Base-by-base conservation (phyloP, 2,797 vertebrate genomes). In the Malacoraja senta region DNA sequence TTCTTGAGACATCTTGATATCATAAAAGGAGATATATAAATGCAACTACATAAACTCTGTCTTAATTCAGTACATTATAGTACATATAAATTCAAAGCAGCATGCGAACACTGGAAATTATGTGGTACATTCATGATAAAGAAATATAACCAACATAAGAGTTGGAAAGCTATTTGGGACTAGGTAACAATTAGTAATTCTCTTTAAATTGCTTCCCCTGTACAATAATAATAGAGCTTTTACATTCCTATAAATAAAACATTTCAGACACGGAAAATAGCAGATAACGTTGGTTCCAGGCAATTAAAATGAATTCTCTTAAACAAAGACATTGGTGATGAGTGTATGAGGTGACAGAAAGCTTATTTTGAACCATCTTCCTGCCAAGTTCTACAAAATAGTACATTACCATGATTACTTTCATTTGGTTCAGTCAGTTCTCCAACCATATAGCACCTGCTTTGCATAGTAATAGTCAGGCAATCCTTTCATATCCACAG, bases 381-480 rank as follows among this genome's bases (percentile, higher is more conserved):
- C 15, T 90, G n/a, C 86, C 88, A 91, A 91, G 19, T 91, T 91
- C 35, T 13, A 91, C 88, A 91, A 38, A 71, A 38, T 68, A 72
- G 63, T 38, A 38, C 32, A 91, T 71, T n/a, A 32, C 26, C 1
- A 32, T 24, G 63, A 91, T 68, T 15, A 65, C 71, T 90, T 90
- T 32, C 21, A 72, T 72, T 68, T 71, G 65, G 24, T 38, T 72
- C 63, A 24, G 17, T 91, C 63, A 91, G 88, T 21, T 12, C 21
- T 68, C 32, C 88, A 91, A 91, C 71, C 71, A 10, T 91, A 72
- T 71, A 32, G 65, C 65, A 91, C 17, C 35, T 71, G n/a, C 19
- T 71, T 91, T 21, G 26, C 65, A 72, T 91, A 38, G 38, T 68
- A 91, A 91, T 35, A 91, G n/a, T 90, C 71, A 29, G 21, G 8